phyloP scores from a whole-genome alignment of 2,888 invertebrate species.

The Prosopocoilus inquinatus region DNA sequence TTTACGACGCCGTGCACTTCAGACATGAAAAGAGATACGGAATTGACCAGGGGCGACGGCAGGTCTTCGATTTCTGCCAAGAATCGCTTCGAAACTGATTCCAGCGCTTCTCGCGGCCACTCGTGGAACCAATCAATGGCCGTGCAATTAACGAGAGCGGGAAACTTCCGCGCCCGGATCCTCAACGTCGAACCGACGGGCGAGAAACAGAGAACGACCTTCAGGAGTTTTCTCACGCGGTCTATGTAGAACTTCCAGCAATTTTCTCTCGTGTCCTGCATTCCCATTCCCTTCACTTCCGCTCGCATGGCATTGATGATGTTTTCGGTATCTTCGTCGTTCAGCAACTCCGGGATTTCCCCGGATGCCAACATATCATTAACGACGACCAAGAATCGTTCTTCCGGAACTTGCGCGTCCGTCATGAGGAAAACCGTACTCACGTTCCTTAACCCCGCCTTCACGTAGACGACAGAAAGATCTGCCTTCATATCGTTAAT shows the following conservation, averaged over 20 bases:
- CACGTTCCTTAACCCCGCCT: slow-evolving; percentile 82
- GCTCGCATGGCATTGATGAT: slow-evolving; percentile 73
- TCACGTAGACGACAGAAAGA: slow-evolving; percentile 74
- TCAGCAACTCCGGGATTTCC: slow-evolving; percentile 85
- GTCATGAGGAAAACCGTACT: slow-evolving; percentile 86
- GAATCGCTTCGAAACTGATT: slow-evolving; percentile 84
- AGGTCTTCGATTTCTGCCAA: slow-evolving; percentile 73
- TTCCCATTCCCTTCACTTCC: slow-evolving; percentile 78
- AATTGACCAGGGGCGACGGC: slow-evolving; percentile 59
- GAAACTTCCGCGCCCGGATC: slow-evolving; percentile 87
- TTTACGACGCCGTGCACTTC: slow-evolving; percentile 87
- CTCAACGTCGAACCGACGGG: slow-evolving; percentile 90
- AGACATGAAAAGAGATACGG: slow-evolving; percentile 86
- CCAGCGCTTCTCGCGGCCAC: slow-evolving; percentile 90
- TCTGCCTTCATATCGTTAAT: slow-evolving; percentile 77
- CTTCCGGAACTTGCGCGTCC: slow-evolving; percentile 89
- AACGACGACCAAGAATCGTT: slow-evolving; percentile 85
- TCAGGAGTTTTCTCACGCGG: slow-evolving; percentile 73
- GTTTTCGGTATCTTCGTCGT: slow-evolving; percentile 89
- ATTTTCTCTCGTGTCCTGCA: slow-evolving; percentile 84
- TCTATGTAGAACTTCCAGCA: slow-evolving; percentile 96
- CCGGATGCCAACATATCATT: slow-evolving; percentile 94
- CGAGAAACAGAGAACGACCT: slow-evolving; percentile 87
- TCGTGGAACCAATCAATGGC: slow-evolving; percentile 97
- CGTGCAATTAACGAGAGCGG: slow-evolving; percentile 89